These are phyloP conservation scores for Dolomedes plantarius DNA, from an alignment of 2,888 invertebrate species.

Conservation along the genomic window DNA sequence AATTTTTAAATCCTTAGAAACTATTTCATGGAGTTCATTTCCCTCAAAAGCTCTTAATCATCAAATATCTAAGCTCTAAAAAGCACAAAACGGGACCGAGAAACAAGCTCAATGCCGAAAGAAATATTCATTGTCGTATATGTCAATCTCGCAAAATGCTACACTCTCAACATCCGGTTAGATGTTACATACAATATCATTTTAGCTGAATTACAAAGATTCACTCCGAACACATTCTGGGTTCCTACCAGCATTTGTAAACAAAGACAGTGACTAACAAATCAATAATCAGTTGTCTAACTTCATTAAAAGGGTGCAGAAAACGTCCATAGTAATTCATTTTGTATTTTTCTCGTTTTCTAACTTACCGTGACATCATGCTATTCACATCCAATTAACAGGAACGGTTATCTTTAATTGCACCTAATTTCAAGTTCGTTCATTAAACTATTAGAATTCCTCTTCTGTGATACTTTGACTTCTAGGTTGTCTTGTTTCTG, in stretches of 20 bases:
- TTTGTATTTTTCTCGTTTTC: slow-evolving; percentile 6
- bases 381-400: slow-evolving; percentile 3
- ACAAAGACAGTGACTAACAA: background rate
- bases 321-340: background rate
- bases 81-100: too few species aligned
- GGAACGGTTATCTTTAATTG: background rate
- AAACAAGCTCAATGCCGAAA: too few species aligned
- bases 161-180: background rate
- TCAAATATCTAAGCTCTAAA: too few species aligned
- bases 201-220: background rate
- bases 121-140: too few species aligned
- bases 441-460: background rate
- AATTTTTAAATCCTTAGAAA: too few species aligned
- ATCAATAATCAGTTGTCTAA: slow-evolving; percentile 6
- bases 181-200: background rate
- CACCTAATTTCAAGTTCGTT: background rate
- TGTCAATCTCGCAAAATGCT: too few species aligned
- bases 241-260: background rate
- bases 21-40: too few species aligned
- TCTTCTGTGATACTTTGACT: background rate
- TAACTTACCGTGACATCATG: background rate
- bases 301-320: slow-evolving; percentile 14
- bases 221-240: background rate
- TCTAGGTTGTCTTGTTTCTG: too few species aligned
- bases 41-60: too few species aligned